Conservation (phyloP, 2,888 invertebrate genomes). For the Hypomecis atomaria region DNA sequence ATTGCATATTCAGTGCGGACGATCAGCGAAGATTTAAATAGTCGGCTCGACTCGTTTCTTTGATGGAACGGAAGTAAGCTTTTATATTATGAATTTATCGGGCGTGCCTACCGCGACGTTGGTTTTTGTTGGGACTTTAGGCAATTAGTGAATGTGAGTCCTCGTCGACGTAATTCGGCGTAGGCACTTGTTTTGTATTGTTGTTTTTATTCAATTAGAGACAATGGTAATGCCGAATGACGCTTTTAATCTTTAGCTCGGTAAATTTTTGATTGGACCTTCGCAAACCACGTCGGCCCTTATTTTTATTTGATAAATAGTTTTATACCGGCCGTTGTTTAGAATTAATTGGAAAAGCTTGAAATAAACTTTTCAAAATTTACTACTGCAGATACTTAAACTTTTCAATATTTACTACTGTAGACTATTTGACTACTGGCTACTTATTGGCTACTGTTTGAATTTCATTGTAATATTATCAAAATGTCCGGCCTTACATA, state of each 20-base stretch:
- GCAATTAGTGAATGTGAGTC: slow-evolving; percentile 31
- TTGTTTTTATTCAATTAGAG: slow-evolving; percentile 10
- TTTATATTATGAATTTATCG: slow-evolving; percentile 63
- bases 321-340: too few species aligned
- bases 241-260: not conserved
- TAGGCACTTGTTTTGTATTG: slow-evolving; percentile 16
- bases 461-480: too few species aligned
- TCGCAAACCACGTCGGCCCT: too few species aligned
- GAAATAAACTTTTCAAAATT: too few species aligned
- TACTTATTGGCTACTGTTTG: too few species aligned
- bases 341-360: too few species aligned
- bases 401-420: too few species aligned
- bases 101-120: slow-evolving; percentile 54
- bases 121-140: slow-evolving; percentile 42
- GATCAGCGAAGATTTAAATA: slow-evolving; percentile 66
- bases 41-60: slow-evolving; percentile 47
- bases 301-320: too few species aligned
- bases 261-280: too few species aligned
- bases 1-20: slow-evolving; percentile 69
- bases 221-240: not conserved
- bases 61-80: slow-evolving; percentile 69
- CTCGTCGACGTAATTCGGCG: slow-evolving; percentile 20
- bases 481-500: too few species aligned
- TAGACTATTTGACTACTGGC: too few species aligned
- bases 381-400: too few species aligned